Evolutionary conservation across 2,888 invertebrate genomes (phyloP).

Genomic region (Trichacis sp.): DNA sequence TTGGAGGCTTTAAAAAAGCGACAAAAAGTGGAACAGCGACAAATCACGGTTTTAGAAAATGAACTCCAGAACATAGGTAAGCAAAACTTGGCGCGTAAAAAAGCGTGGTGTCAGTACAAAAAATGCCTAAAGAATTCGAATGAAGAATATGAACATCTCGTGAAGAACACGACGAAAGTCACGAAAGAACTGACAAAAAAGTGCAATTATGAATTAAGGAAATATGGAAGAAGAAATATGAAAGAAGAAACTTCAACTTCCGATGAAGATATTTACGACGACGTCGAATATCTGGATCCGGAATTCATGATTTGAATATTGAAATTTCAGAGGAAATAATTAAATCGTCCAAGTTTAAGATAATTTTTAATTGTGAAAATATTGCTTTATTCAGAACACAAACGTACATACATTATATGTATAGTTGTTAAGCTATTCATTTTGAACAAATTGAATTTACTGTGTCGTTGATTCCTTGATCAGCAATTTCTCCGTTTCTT

Average conservation of each 20-base stretch:
- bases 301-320: conserved; percentile 33
- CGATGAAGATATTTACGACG: conserved; percentile 19
- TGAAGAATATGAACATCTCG: conserved; percentile 35
- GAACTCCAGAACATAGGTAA: conserved; percentile 27
- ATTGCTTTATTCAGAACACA: not conserved
- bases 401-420: not conserved
- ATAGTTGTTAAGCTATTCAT: no score
- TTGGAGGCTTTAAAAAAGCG: conserved; percentile 41
- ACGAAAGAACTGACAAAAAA: not conserved
- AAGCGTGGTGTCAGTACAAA: not conserved
- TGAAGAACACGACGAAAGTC: conserved; percentile 31
- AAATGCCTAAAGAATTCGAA: conserved; percentile 6
- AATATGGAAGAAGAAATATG: not conserved
- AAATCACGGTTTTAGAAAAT: conserved; percentile 40
- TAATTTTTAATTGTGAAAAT: no score
- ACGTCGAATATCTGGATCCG: conserved; percentile 29
- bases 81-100: not conserved
- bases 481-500: not conserved
- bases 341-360: no score
- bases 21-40: conserved; percentile 40
- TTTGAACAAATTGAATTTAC: not conserved
- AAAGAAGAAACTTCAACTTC: conserved; percentile 3
- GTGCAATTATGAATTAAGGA: not conserved
- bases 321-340: no score
- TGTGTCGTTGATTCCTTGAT: conserved; percentile 1